Conservation (phyloP, 2,888 invertebrate genomes). For the Zele albiditarsus region DNA sequence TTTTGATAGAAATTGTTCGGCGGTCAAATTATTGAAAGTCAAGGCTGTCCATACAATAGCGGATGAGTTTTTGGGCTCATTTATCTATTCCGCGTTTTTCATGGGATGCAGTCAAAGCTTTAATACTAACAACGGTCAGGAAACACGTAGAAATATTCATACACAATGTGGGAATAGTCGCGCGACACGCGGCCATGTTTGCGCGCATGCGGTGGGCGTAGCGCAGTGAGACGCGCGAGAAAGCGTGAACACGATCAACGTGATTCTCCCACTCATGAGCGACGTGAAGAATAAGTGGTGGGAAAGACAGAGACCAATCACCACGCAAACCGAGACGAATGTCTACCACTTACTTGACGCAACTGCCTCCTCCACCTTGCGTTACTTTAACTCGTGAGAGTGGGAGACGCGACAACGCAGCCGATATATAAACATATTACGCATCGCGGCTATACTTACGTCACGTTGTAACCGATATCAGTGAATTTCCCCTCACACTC, state of each 20-base stretch:
- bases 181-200: conserved; percentile 69
- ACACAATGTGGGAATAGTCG: conserved; percentile 42
- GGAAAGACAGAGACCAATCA: conserved; percentile 30
- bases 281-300: not conserved
- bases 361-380: conserved; percentile 43
- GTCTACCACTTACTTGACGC: conserved; percentile 44
- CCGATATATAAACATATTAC: conserved; percentile 24
- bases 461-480: not conserved
- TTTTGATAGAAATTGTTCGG: too few relatives aligned
- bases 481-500: conserved; percentile 1
- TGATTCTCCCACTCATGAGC: conserved; percentile 55
- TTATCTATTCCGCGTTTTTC: too few relatives aligned
- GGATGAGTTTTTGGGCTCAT: too few relatives aligned
- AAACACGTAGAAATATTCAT: conserved; percentile 43
- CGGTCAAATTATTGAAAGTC: too few relatives aligned
- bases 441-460: conserved; percentile 21
- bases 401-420: not conserved
- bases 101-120: not conserved
- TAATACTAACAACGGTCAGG: not conserved
- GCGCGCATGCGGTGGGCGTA: conserved; percentile 71
- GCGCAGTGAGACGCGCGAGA: conserved; percentile 59
- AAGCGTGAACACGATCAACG: conserved; percentile 57
- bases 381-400: not conserved
- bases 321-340: conserved; percentile 39
- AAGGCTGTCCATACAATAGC: too few relatives aligned